Base-by-base conservation (phyloP, 2,113 vertebrate genomes). In the Larimichthys polyactis region DNA sequence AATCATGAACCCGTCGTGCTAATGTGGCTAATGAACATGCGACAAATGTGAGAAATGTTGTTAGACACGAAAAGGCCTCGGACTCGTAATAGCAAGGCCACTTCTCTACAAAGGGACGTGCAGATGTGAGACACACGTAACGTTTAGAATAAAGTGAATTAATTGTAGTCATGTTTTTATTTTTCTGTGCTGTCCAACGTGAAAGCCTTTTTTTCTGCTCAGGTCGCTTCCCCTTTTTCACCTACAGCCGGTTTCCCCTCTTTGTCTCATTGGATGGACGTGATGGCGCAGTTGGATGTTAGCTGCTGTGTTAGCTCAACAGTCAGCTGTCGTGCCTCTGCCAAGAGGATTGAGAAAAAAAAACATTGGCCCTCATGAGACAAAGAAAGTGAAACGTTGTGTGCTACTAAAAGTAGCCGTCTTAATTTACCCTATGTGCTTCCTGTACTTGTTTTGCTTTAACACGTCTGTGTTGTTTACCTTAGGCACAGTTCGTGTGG, bases 221-320 rank as follows among this genome's bases (percentile, higher is more conserved):
- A 22, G 7, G 19, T 69, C 43, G 57, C 64, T 75, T 79, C 55
- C 22, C 27, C 27, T 27, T 19, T 74, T 78, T 57, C 16, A 65
- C 71, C 15, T 63, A 22, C 62, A 88, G 52, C 64, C 78, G 29
- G 74, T 86, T 86, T 85, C 44, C 68, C 70, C 70, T 82, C 88
- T 91, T 92, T 90, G 88, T 92, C 81, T 88, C 78, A 77, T 74
- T 84, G 79, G 77, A 70, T 72, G 78, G 57, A 84, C 79, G 75
- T 84, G 89, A 93, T 94, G 92, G 90, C 92, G 93, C 92, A 93
- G 90, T 92, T 92, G 84, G 66, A 63, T 87, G 90, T 73, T 62
- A 68, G 90, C 88, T 85, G 3, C 44, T 85, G 44, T 81, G 67
- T 78, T 92, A 84, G 67, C 85, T 69, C 62, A 75, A 29, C 72